phyloP scores from a whole-genome alignment of 2,797 vertebrate genomes.

The Siniperca undulata region DNA sequence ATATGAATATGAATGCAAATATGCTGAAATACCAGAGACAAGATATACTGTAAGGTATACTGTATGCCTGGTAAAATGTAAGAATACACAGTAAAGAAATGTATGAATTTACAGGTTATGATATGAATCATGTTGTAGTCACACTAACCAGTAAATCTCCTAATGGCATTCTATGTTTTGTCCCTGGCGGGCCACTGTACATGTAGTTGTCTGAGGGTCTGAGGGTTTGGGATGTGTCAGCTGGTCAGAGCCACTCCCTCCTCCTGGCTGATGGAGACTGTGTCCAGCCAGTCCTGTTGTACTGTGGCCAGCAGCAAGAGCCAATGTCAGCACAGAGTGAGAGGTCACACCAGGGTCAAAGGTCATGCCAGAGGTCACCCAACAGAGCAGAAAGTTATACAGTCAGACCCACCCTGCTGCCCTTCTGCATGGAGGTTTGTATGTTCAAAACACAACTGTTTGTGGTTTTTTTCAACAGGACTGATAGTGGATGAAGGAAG shows the following conservation, averaged over 20 bases:
- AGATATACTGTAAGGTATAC: too few relatives aligned
- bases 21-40: neutral
- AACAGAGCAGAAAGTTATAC: constrained; percentile 66
- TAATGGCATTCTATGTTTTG: constrained; percentile 12
- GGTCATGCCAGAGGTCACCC: constrained; percentile 65
- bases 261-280: constrained; percentile 93
- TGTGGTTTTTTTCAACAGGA: neutral
- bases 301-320: constrained; percentile 88
- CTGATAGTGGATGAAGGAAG: neutral
- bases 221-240: constrained; percentile 92
- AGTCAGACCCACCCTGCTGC: constrained; percentile 87
- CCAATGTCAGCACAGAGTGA: constrained; percentile 55
- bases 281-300: constrained; percentile 91
- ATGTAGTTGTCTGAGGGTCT: constrained; percentile 87
- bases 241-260: constrained; percentile 92
- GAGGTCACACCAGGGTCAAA: constrained; percentile 54
- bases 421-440: constrained; percentile 91
- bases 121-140: neutral
- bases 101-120: neutral
- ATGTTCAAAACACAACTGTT: neutral
- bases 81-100: neutral
- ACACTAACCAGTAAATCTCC: neutral
- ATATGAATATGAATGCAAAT: neutral
- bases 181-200: neutral
- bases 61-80: neutral